phyloP scores from a whole-genome alignment of 2,888 invertebrate species.

The Hetaerina titia region DNA sequence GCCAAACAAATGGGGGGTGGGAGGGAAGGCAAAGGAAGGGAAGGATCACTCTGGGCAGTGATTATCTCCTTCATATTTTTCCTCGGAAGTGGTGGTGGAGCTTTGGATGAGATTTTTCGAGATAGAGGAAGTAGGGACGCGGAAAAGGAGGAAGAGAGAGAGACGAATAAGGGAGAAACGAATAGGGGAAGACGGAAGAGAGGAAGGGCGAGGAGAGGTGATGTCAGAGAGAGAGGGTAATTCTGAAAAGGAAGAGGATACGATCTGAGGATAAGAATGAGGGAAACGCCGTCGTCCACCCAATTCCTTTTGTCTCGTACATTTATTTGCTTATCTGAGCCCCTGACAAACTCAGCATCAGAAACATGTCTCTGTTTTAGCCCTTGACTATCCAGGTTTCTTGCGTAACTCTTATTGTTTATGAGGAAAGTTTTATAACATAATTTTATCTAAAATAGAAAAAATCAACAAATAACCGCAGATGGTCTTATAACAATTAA shows the following conservation, averaged over 20 bases:
- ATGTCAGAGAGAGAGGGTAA: not conserved
- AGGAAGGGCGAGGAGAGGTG: not conserved
- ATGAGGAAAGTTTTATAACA: no score
- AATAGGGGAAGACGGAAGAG: not conserved
- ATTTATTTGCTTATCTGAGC: not conserved
- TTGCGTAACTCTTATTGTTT: no score
- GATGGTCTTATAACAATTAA: no score
- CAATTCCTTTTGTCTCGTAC: not conserved
- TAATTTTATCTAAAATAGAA: no score
- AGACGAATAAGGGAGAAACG: not conserved
- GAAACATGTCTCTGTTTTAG: not conserved
- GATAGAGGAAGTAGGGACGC: not conserved
- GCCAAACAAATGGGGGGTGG: not conserved
- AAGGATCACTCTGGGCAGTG: not conserved
- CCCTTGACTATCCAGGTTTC: no score
- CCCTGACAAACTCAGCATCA: not conserved
- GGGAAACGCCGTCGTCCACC: not conserved
- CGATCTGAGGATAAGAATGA: not conserved
- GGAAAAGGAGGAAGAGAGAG: not conserved
- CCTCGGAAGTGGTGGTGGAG: not conserved
- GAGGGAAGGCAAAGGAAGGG: not conserved
- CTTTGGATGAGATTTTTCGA: not conserved
- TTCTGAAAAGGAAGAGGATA: not conserved
- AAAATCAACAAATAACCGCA: no score
- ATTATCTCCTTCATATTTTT: slow-evolving; percentile 23